Percentiles rank a stretch among this genome's conserved stretches.
These are phyloP conservation scores for Etheostoma cragini DNA, from an alignment of 2,113 vertebrate species.

Conservation along the genomic window DNA sequence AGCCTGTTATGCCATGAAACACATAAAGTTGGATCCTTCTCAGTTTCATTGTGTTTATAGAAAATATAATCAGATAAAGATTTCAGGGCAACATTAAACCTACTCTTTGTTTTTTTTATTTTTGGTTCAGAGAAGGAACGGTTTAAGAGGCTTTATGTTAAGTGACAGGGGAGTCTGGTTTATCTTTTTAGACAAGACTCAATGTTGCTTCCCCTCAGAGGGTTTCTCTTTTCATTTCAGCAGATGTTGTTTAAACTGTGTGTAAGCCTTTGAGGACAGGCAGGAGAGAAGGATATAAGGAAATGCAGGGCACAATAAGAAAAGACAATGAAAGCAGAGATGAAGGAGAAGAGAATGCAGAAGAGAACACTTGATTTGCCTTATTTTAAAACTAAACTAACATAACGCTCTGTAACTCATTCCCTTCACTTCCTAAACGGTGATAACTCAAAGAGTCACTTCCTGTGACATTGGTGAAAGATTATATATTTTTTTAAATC, in stretches of 20 bases:
- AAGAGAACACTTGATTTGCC: neutral
- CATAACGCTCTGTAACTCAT: neutral
- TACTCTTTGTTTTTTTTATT: constrained; percentile 25
- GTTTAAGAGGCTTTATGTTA: constrained; percentile 34
- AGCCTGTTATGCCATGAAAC: neutral
- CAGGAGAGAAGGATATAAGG: constrained; percentile 7
- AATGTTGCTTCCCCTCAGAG: constrained; percentile 37
- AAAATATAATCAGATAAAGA: constrained; percentile 24
- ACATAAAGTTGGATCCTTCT: constrained; percentile 22
- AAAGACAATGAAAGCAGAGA: constrained; percentile 3
- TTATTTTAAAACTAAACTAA: neutral
- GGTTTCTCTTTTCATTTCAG: constrained; percentile 46
- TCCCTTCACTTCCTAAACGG: too few relatives aligned
- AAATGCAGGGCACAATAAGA: constrained; percentile 6
- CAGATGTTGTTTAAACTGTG: constrained; percentile 64
- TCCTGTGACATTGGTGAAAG: constrained; percentile 4
- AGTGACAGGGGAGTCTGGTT: constrained; percentile 36
- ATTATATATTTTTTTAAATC: neutral
- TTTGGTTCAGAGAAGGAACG: constrained; percentile 14
- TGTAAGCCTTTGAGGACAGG: constrained; percentile 40
- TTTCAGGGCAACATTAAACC: neutral
- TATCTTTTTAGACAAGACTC: constrained; percentile 37
- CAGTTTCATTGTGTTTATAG: neutral
- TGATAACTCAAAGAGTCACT: too few relatives aligned
- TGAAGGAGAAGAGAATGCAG: neutral